phyloP scores from a whole-genome alignment of 2,797 vertebrate genomes.

The Acanthis flammea region DNA sequence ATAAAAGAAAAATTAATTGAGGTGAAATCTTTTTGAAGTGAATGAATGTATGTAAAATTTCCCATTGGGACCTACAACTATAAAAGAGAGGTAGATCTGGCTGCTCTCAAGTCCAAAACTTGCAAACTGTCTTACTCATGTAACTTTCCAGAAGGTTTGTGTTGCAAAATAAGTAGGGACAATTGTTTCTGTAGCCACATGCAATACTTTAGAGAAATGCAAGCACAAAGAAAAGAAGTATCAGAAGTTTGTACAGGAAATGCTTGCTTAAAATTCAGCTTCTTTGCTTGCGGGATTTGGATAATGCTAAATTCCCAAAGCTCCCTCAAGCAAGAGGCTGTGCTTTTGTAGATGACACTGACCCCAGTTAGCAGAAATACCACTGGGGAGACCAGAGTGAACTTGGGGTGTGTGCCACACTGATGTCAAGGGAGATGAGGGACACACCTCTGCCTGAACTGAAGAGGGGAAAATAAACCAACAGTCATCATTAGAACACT shows the following conservation, averaged over 20 bases:
- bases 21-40: not conserved
- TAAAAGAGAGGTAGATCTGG: not conserved
- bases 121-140: not conserved
- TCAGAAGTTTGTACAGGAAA: constrained; percentile 39
- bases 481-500: not conserved
- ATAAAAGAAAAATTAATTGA: not conserved
- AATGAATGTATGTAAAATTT: not conserved
- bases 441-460: not conserved
- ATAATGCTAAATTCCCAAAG: not conserved
- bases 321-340: not conserved
- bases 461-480: not conserved
- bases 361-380: not conserved
- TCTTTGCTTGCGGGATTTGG: constrained; percentile 5
- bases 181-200: not conserved
- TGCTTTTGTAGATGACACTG: accelerated
- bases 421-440: not conserved
- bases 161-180: constrained; percentile 38
- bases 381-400: not conserved
- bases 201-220: constrained; percentile 22
- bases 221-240: not conserved
- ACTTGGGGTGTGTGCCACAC: no score
- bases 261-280: constrained; percentile 21
- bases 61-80: not conserved
- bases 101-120: not conserved
- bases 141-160: not conserved